These are phyloP conservation scores for Chloropsis hardwickii DNA, from an alignment of 2,113 vertebrate species.

Conservation along the genomic window DNA sequence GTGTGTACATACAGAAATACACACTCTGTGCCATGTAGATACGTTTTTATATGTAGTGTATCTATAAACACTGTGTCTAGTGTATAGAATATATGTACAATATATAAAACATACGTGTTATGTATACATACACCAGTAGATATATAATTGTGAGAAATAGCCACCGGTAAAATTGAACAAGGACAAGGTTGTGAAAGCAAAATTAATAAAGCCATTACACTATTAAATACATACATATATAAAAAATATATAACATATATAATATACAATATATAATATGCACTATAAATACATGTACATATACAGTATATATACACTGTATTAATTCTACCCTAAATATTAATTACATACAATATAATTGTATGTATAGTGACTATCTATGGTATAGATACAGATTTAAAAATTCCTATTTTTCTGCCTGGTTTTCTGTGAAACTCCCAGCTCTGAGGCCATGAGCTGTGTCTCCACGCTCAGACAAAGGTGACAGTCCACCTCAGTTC, in stretches of 20 bases:
- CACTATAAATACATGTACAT: not conserved
- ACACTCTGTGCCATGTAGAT: not conserved
- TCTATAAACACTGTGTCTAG: not conserved
- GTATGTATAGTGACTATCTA: not conserved
- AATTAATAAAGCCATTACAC: not conserved
- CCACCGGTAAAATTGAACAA: not conserved
- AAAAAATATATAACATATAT: not conserved
- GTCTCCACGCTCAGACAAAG: not conserved
- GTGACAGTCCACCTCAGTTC: not conserved
- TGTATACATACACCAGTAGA: too few species aligned
- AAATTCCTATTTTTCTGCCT: not conserved
- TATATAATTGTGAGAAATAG: not conserved
- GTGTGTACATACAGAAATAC: not conserved
- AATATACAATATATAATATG: too few species aligned
- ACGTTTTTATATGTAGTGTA: not conserved
- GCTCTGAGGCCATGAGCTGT: not conserved
- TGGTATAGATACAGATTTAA: rapidly evolving
- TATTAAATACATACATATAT: not conserved
- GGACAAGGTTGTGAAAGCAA: not conserved
- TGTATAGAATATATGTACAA: too few species aligned
- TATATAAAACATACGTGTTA: not conserved
- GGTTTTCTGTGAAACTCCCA: not conserved
- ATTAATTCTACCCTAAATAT: not conserved
- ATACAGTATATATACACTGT: not conserved
- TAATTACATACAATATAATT: too few species aligned